Conservation (phyloP, 1,140 invertebrate genomes). For the Drosophila tristis region DNA sequence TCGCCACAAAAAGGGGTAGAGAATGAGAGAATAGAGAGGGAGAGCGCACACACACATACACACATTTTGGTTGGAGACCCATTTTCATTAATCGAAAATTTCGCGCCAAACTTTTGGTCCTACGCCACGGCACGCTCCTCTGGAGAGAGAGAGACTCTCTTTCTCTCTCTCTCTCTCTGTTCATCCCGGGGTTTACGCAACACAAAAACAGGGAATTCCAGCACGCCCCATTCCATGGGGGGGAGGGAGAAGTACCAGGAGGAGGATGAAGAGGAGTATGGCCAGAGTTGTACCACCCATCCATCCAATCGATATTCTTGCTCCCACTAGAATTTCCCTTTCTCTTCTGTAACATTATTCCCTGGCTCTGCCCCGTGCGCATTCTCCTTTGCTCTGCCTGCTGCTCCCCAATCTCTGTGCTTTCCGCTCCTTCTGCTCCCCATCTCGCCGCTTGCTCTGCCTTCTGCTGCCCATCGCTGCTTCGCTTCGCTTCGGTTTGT, state of each 20-base stretch:
- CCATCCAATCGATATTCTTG: constrained; percentile 29
- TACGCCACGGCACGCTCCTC: not conserved
- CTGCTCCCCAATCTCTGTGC: no score
- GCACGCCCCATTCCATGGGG: constrained; percentile 36
- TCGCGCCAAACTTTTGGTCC: constrained; percentile 61
- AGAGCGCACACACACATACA: not conserved
- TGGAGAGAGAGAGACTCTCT: no score
- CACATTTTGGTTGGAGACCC: constrained; percentile 13
- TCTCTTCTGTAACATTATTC: constrained; percentile 45
- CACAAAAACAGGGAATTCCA: constrained; percentile 44
- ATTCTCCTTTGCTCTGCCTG: no score
- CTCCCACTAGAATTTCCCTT: constrained; percentile 43
- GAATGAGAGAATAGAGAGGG: not conserved
- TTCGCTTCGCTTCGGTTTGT: constrained; percentile 2
- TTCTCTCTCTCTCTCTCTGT: no score
- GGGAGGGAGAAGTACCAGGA: not conserved
- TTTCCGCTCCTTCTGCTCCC: not conserved
- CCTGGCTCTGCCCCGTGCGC: constrained; percentile 27
- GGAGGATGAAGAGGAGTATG: constrained; percentile 11
- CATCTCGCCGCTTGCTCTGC: no score
- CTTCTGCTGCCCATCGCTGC: no score
- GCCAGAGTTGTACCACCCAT: constrained; percentile 42
- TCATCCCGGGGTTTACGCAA: constrained; percentile 6
- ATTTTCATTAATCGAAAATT: constrained; percentile 78
- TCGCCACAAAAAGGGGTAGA: not conserved